A percentile compares a stretch with the other conserved stretches of the same genome.
phyloP scores from a whole-genome alignment of 2,888 invertebrate species.

The Acanthosepion esculentum region DNA sequence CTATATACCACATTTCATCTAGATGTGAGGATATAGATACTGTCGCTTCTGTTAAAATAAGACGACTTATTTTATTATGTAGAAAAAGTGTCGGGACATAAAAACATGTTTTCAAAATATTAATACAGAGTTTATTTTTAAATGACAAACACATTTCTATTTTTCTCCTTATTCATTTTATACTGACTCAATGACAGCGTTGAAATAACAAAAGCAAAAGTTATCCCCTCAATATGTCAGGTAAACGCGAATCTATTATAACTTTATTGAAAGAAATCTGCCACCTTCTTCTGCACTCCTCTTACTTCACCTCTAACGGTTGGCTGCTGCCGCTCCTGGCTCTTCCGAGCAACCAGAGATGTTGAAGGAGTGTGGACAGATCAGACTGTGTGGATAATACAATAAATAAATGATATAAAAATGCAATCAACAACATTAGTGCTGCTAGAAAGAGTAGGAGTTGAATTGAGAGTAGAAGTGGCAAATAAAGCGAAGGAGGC shows the following conservation, averaged over 20 bases:
- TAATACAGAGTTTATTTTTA: too few relatives aligned
- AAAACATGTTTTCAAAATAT: too few relatives aligned
- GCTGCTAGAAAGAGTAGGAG: neutral
- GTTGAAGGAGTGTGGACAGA: neutral
- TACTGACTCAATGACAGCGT: too few relatives aligned
- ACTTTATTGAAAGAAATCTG: neutral
- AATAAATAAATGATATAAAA: neutral
- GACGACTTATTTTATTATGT: too few relatives aligned
- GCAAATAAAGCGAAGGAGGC: neutral
- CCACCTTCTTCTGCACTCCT: neutral
- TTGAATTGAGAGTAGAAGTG: neutral
- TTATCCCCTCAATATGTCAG: neutral
- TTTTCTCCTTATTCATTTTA: too few relatives aligned
- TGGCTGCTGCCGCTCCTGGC: neutral
- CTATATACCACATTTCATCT: too few relatives aligned
- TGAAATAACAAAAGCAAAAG: too few relatives aligned
- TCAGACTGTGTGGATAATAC: neutral
- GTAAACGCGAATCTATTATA: neutral
- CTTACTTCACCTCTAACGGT: neutral
- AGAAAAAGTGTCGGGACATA: too few relatives aligned
- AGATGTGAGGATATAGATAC: too few relatives aligned
- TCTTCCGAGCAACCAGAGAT: neutral
- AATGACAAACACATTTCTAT: too few relatives aligned
- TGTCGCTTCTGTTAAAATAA: too few relatives aligned
- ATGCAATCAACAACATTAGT: neutral